These are phyloP conservation scores for Leucophenga varia DNA, from an alignment of 1,140 invertebrate genomes.

Conservation along the genomic window DNA sequence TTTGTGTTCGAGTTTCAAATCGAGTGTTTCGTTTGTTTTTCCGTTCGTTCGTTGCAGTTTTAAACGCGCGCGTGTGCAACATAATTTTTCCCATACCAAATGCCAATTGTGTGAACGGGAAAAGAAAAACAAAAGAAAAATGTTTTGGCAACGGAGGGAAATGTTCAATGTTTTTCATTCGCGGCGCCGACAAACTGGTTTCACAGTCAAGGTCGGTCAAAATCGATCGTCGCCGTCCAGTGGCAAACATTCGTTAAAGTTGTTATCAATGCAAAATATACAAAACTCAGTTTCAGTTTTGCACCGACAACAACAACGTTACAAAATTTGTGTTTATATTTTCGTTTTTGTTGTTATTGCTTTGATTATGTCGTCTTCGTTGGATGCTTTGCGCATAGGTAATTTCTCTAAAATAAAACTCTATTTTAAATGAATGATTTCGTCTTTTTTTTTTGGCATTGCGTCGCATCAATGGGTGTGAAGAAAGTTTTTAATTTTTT, in stretches of 20 bases:
- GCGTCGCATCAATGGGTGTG: slow-evolving; percentile 37
- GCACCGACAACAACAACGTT: too few relatives aligned
- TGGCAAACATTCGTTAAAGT: not conserved
- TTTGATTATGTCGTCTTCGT: slow-evolving; percentile 33
- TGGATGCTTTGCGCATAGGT: slow-evolving; percentile 38
- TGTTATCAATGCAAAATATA: slow-evolving; percentile 32
- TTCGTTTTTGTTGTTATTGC: too few relatives aligned
- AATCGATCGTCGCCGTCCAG: too few relatives aligned
- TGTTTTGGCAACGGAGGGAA: slow-evolving; percentile 33
- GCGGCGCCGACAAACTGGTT: slow-evolving; percentile 39
- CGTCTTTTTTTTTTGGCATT: slow-evolving; percentile 15
- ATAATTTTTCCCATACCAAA: slow-evolving; percentile 17
- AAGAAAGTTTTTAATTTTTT: slow-evolving; percentile 50
- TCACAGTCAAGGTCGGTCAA: slow-evolving; percentile 49
- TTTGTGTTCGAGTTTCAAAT: slow-evolving; percentile 20
- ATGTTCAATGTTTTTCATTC: too few relatives aligned
- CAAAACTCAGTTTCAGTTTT: too few relatives aligned
- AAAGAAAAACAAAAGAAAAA: slow-evolving; percentile 31
- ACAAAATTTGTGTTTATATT: too few relatives aligned
- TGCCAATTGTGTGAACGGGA: slow-evolving; percentile 3
- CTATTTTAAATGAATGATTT: slow-evolving; percentile 31
- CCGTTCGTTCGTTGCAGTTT: slow-evolving; percentile 6
- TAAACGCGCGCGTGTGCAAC: slow-evolving; percentile 6
- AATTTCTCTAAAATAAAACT: slow-evolving; percentile 32
- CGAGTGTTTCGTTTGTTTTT: too few relatives aligned